These are phyloP conservation scores for Baryphthengus martii DNA, from an alignment of 2,113 vertebrate species.

Conservation along the genomic window DNA sequence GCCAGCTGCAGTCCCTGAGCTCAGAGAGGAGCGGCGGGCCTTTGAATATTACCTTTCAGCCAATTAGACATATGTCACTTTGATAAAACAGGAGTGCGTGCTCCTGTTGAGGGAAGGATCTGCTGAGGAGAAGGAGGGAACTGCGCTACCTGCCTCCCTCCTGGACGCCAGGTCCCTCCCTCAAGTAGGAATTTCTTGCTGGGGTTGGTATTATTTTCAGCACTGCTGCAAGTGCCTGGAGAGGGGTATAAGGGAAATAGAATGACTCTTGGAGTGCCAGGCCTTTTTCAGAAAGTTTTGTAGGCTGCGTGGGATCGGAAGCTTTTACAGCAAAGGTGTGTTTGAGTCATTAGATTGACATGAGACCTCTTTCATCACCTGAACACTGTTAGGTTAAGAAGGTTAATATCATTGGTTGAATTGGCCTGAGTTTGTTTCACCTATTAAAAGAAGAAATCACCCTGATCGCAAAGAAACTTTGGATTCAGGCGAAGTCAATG, in stretches of 20 bases:
- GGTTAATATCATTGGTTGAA: not conserved
- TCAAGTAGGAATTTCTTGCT: not conserved
- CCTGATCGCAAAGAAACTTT: not conserved
- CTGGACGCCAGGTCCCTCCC: fast-evolving
- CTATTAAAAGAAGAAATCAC: not conserved
- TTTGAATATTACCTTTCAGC: constrained; percentile 73
- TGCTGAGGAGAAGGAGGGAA: not conserved
- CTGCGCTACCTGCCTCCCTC: not conserved
- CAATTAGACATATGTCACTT: constrained; percentile 73
- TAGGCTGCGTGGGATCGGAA: not conserved
- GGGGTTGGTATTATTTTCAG: not conserved
- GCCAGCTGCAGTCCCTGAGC: constrained; percentile 71
- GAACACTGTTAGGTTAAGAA: not conserved
- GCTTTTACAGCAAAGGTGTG: not conserved
- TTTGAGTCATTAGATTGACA: not conserved
- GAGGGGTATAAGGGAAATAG: not conserved
- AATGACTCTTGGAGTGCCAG: not conserved
- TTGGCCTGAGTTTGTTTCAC: not conserved
- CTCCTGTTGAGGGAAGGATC: not conserved
- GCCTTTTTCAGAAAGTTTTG: not conserved
- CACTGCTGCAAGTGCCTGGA: not conserved
- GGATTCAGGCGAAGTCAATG: not conserved
- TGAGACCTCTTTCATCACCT: not conserved
- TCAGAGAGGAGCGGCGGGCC: not conserved
- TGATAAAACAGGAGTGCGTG: not conserved